Percentiles rank a stretch among this genome's conserved stretches.
phyloP scores from a whole-genome alignment of 2,113 vertebrate species.

The Ailuropoda melanoleuca region DNA sequence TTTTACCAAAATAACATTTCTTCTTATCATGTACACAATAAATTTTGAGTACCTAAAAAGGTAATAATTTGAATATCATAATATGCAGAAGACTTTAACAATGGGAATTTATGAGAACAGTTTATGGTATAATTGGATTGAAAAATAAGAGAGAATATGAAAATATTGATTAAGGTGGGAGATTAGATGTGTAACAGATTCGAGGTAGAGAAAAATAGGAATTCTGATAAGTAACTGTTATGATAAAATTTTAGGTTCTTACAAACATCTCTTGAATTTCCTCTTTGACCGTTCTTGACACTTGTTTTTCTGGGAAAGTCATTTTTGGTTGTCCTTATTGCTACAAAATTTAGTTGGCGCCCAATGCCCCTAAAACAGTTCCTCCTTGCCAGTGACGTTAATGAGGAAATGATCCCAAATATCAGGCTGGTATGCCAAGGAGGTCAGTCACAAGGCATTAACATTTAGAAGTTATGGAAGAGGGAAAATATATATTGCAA shows the following conservation, averaged over 20 bases:
- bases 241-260: slow-evolving; percentile 40
- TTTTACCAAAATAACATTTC: slow-evolving; percentile 33
- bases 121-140: background rate
- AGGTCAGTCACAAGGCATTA: slow-evolving; percentile 71
- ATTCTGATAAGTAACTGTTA: background rate
- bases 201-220: slow-evolving; percentile 2
- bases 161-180: slow-evolving; percentile 38
- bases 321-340: slow-evolving; percentile 66
- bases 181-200: slow-evolving; percentile 21
- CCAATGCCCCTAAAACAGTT: slow-evolving; percentile 23
- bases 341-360: slow-evolving; percentile 59
- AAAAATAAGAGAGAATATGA: slow-evolving; percentile 35
- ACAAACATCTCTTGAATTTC: slow-evolving; percentile 31
- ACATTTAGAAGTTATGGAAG: slow-evolving; percentile 69
- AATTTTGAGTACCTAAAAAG: slow-evolving; percentile 35
- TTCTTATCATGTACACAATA: background rate
- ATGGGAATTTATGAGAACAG: slow-evolving; percentile 19
- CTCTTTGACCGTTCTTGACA: slow-evolving; percentile 50
- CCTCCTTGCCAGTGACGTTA: slow-evolving; percentile 59
- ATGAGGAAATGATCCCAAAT: slow-evolving; percentile 73
- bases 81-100: slow-evolving; percentile 11
- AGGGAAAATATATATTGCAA: slow-evolving; percentile 55
- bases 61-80: background rate
- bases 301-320: slow-evolving; percentile 56
- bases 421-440: slow-evolving; percentile 60